Conservation (phyloP, 2,888 invertebrate genomes). For the Diarsia rubi region DNA sequence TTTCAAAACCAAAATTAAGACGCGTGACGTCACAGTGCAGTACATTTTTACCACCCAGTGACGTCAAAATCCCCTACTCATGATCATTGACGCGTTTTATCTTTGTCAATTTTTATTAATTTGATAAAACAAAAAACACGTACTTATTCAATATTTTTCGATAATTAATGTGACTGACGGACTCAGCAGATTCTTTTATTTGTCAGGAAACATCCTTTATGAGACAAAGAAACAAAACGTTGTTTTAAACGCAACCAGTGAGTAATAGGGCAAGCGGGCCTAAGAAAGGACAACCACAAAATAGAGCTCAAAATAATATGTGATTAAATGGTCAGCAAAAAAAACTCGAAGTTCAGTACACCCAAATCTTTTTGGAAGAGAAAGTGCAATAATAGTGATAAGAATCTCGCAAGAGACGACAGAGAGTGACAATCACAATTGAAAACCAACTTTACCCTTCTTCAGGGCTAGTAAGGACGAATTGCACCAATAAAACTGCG, state of each 20-base stretch:
- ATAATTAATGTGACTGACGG: no score
- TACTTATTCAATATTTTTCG: no score
- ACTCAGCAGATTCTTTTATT: no score
- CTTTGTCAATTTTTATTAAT: no score
- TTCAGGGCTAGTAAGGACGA: not conserved
- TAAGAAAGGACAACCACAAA: constrained; percentile 14
- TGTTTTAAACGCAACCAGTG: not conserved
- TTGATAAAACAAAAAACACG: no score
- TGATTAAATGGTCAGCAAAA: not conserved
- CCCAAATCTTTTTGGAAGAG: not conserved
- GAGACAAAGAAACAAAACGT: not conserved
- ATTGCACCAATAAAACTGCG: not conserved
- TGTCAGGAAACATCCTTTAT: no score
- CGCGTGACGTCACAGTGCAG: no score
- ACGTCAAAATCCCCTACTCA: no score
- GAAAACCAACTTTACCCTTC: not conserved
- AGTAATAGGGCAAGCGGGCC: not conserved
- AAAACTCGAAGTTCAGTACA: not conserved
- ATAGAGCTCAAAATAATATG: not conserved
- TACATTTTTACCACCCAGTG: no score
- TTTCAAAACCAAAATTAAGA: no score
- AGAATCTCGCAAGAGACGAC: not conserved
- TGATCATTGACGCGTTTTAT: no score
- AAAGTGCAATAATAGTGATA: not conserved
- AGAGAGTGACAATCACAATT: not conserved